These are phyloP conservation scores for Ceratitis capitata DNA, from an alignment of 1,140 invertebrate species.

Conservation along the genomic window DNA sequence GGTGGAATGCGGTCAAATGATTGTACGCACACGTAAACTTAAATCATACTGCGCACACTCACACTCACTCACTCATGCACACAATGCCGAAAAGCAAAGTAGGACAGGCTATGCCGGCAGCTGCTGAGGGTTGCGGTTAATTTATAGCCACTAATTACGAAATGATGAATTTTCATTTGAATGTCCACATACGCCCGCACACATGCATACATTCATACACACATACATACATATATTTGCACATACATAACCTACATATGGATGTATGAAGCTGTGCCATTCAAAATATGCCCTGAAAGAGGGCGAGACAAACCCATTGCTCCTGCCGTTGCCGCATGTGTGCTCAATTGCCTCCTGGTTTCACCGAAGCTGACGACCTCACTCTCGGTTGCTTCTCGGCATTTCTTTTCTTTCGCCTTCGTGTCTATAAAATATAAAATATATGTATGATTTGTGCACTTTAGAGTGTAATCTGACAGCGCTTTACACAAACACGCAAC, in stretches of 20 bases:
- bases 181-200: not conserved
- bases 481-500: not conserved
- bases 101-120: not conserved
- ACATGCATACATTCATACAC: not conserved
- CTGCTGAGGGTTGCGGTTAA: slow-evolving; percentile 35
- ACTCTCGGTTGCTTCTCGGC: not conserved
- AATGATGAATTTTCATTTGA: slow-evolving; percentile 38
- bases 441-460: slow-evolving; percentile 11
- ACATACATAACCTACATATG: not conserved
- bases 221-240: not conserved
- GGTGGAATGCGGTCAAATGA: slow-evolving; percentile 38
- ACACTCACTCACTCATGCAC: not conserved
- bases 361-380: not conserved
- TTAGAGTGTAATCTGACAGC: slow-evolving; percentile 15
- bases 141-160: slow-evolving; percentile 42
- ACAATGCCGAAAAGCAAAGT: no score
- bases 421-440: not conserved
- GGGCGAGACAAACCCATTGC: not conserved
- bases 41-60: not conserved
- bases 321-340: not conserved
- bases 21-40: not conserved
- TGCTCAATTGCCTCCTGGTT: not conserved
- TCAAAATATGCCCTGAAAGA: not conserved
- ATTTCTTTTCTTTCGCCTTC: not conserved
- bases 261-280: not conserved